Evolutionary conservation across 2,113 vertebrate species (phyloP).

Genomic region (Mola mola): DNA sequence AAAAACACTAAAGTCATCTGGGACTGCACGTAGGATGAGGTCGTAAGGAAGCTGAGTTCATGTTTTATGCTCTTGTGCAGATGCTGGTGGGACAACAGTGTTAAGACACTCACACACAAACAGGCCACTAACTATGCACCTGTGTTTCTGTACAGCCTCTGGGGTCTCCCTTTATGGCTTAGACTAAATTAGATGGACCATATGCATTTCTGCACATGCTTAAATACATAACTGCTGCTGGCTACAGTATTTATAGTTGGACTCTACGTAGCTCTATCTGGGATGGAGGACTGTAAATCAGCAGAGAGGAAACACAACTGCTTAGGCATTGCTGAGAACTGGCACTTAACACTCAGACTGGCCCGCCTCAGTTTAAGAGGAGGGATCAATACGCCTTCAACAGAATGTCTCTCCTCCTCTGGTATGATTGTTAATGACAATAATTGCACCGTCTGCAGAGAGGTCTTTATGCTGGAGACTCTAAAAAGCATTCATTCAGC

Average conservation of each 20-base stretch:
- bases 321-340: conserved; percentile 64
- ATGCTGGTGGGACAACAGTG: conserved; percentile 50
- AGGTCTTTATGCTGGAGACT: conserved; percentile 20
- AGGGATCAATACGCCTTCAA: conserved; percentile 51
- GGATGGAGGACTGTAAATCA: conserved; percentile 75
- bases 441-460: conserved; percentile 21
- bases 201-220: conserved; percentile 82
- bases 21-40: neutral
- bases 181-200: conserved; percentile 82
- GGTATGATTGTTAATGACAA: conserved; percentile 48
- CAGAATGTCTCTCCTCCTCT: conserved; percentile 45
- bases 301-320: conserved; percentile 73
- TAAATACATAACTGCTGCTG: conserved; percentile 81
- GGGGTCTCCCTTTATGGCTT: conserved; percentile 81
- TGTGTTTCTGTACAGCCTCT: conserved; percentile 78
- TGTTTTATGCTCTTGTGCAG: conserved; percentile 43
- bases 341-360: conserved; percentile 68
- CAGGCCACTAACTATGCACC: conserved; percentile 71
- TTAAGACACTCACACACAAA: conserved; percentile 42
- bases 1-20: conserved; percentile 8
- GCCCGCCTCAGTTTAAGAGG: conserved; percentile 51
- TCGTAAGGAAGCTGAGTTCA: conserved; percentile 9
- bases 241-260: conserved; percentile 77
- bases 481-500: conserved; percentile 34
- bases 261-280: conserved; percentile 73